These are phyloP conservation scores for Gnathochromis pfefferi DNA, from an alignment of 2,113 vertebrate species.

Conservation along the genomic window DNA sequence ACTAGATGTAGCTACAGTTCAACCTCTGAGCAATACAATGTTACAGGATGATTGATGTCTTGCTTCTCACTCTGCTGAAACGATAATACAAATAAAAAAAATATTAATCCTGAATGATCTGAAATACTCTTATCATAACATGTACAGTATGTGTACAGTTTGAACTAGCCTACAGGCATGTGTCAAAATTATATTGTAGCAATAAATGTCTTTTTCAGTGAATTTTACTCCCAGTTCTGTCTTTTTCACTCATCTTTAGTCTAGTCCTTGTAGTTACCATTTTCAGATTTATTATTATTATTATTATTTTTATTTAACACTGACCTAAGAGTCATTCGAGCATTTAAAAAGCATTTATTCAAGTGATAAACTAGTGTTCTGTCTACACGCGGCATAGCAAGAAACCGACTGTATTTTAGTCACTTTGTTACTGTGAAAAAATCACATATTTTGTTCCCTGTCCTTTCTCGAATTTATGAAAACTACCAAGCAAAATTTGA, in stretches of 20 bases:
- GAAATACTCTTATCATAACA: constrained; percentile 32
- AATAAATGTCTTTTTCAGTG: constrained; percentile 64
- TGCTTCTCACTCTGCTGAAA: constrained; percentile 20
- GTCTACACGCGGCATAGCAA: not conserved
- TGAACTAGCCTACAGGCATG: constrained; percentile 58
- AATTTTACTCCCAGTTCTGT: not conserved
- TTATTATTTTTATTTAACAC: not conserved
- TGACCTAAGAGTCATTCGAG: not conserved
- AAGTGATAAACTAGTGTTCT: not conserved
- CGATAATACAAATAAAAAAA: not conserved
- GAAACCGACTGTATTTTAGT: not conserved
- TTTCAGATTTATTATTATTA: accelerated
- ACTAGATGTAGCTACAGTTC: constrained; percentile 31
- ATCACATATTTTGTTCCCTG: not conserved
- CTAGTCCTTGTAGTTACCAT: not conserved
- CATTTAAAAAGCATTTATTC: not conserved
- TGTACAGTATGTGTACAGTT: constrained; percentile 64
- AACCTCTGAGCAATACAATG: constrained; percentile 41
- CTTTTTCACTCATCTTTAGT: not conserved
- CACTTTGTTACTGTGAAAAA: not conserved
- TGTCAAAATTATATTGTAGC: constrained; percentile 51
- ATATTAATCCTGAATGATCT: constrained; percentile 3
- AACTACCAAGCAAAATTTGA: not conserved
- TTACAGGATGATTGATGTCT: constrained; percentile 21
- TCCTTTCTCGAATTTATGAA: not conserved